A percentile compares a stretch with the other conserved stretches of the same genome.
Conservation (phyloP, 2,797 vertebrate genomes). For the Lerista edwardsae region DNA sequence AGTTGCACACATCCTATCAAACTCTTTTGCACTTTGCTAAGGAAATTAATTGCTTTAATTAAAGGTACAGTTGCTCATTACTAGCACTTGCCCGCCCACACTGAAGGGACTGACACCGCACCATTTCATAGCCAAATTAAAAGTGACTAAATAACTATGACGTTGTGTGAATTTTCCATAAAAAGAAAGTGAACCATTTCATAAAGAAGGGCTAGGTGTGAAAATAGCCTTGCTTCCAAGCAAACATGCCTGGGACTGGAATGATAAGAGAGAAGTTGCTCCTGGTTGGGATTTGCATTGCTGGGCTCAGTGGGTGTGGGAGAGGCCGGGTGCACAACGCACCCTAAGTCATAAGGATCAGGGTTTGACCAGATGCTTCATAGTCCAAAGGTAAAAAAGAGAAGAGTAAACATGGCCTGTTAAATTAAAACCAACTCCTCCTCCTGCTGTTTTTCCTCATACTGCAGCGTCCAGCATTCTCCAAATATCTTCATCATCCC, state of each 20-base stretch:
- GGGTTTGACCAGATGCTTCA: slow-evolving; percentile 35
- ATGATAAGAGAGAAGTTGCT: rapidly evolving
- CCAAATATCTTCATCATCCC: slow-evolving; percentile 72
- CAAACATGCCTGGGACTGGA: not conserved
- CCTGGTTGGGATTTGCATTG: not conserved
- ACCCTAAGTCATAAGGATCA: not conserved
- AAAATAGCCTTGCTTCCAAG: not conserved
- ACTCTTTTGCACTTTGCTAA: slow-evolving; percentile 12
- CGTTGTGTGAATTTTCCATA: no score
- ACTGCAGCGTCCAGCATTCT: slow-evolving; percentile 71
- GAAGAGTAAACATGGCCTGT: slow-evolving; percentile 65
- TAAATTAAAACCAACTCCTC: slow-evolving; percentile 73
- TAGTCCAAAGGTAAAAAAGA: slow-evolving; percentile 69
- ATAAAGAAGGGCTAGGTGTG: no score
- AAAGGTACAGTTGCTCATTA: rapidly evolving
- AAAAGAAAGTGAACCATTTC: no score
- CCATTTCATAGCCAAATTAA: no score
- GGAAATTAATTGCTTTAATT: no score
- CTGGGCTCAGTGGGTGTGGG: slow-evolving; percentile 4
- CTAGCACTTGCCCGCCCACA: no score
- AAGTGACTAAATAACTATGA: no score
- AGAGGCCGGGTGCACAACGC: not conserved
- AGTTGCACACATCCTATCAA: slow-evolving; percentile 26
- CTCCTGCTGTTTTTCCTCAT: slow-evolving; percentile 64
- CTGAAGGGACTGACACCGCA: no score